Conservation (phyloP, 2,888 invertebrate genomes). For the Dione juno region DNA sequence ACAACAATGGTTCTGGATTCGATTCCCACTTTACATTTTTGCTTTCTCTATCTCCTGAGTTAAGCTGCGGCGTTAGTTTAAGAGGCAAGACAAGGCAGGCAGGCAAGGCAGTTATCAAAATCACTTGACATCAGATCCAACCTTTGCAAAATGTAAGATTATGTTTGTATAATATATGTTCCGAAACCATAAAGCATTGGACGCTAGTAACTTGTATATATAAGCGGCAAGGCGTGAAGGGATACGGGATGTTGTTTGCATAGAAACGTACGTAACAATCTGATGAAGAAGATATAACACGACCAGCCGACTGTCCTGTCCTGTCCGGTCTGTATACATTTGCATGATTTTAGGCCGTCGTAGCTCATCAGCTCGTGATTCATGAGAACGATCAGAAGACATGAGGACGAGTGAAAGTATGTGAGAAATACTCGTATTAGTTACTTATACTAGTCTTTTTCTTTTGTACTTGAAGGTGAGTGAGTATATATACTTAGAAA, state of each 20-base stretch:
- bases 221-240: not conserved
- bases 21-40: not conserved
- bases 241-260: conserved; percentile 17
- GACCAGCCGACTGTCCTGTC: conserved; percentile 2
- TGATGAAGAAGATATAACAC: conserved; percentile 16
- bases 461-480: too few species aligned
- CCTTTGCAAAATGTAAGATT: not conserved
- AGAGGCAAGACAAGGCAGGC: too few species aligned
- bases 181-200: not conserved
- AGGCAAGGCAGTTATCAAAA: too few species aligned
- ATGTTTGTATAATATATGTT: too few species aligned
- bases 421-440: too few species aligned
- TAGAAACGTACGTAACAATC: conserved; percentile 10
- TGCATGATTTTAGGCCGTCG: conserved; percentile 26
- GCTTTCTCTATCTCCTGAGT: too few species aligned
- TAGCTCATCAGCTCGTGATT: conserved; percentile 24
- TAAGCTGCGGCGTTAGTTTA: too few species aligned
- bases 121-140: too few species aligned
- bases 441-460: too few species aligned
- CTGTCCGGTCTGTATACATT: conserved; percentile 9
- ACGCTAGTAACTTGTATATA: not conserved
- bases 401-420: not conserved
- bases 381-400: conserved; percentile 6
- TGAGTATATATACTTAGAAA: too few species aligned
- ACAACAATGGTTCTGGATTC: not conserved